Base-by-base conservation (phyloP, 2,797 vertebrate species). In the Eulemur rubriventer region DNA sequence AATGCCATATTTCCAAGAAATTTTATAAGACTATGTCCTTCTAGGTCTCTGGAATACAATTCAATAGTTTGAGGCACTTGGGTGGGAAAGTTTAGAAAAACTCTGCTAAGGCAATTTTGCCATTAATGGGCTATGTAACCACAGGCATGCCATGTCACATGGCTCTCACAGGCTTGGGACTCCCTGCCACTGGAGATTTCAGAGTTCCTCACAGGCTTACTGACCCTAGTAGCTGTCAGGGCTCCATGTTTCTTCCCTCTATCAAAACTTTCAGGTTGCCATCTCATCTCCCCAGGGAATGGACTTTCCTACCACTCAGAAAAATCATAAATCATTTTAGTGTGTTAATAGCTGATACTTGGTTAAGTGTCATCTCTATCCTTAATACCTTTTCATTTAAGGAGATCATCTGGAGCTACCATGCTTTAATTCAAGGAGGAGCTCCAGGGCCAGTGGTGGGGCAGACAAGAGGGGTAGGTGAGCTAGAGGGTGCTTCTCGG, bases 31-130 rank as follows among this genome's bases (percentile, higher is more conserved):
- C 75, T 48, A 20, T 75, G 35, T 52, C 24, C 52, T 95, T 67
- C 69, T 91, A 89, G 81, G 20, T 72, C 33, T 76, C 69, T 67
- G 63, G 92, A 78, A 87, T 33, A 91, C 14, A 92, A 52, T 69
- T 94, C 75, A 95, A 55, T 43, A 72, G 89, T 93, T 67, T 72
- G 35, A 72, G 80, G 52, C 41, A 6, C 61, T 91, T 94, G 86
- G 93, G 67, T 96, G 88, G 80, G 84, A 90, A 96, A 83, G 61
- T 94, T 96, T 82, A 93, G 78, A 94, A 96, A 97, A 95, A 52
- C 41, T 92, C 72, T 93, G 83, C 50, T 96, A 88, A 79, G 79
- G 72, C 88, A 85, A 92, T 89, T 95, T 90, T 61, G 90, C 85
- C 90, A 95, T 91, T 85, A 95, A 83, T 79, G 89, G 65, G 70